Conservation (phyloP, 1,140 invertebrate species). For the Sycophila sp. region DNA sequence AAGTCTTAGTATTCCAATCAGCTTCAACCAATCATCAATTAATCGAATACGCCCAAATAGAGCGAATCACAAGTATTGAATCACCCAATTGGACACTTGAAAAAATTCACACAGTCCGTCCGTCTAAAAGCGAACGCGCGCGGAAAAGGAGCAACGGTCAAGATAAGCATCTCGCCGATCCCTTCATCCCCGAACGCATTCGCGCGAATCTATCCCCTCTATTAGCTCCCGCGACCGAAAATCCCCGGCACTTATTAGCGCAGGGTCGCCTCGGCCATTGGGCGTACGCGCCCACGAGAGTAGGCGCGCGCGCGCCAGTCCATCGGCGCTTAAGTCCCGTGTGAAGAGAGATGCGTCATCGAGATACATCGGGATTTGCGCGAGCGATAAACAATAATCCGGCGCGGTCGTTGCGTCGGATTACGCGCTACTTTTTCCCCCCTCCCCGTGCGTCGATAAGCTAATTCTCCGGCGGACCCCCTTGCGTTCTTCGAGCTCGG, state of each 20-base stretch:
- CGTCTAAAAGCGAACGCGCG: background rate
- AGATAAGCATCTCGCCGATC: conserved; percentile 12
- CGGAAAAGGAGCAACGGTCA: background rate
- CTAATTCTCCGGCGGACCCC: conserved; percentile 55
- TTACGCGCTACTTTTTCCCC: conserved; percentile 62
- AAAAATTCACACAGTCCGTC: no score
- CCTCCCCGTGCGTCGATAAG: conserved; percentile 54
- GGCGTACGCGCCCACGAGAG: background rate
- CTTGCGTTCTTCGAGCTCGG: background rate
- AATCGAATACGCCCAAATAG: no score
- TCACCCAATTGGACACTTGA: no score
- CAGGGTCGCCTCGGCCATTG: conserved; percentile 10
- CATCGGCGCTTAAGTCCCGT: conserved; percentile 62
- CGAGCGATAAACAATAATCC: conserved; percentile 42
- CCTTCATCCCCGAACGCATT: background rate
- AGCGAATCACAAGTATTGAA: no score
- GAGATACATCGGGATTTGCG: conserved; percentile 60
- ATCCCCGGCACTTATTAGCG: conserved; percentile 19
- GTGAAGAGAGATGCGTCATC: conserved; percentile 64
- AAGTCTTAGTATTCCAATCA: no score
- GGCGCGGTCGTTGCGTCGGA: conserved; percentile 45
- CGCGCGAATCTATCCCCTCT: background rate
- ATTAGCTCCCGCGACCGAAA: no score
- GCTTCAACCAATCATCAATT: no score
- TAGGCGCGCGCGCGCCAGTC: conserved; percentile 44